phyloP scores from a whole-genome alignment of 2,888 invertebrate genomes.

The Odontomyia ornata region DNA sequence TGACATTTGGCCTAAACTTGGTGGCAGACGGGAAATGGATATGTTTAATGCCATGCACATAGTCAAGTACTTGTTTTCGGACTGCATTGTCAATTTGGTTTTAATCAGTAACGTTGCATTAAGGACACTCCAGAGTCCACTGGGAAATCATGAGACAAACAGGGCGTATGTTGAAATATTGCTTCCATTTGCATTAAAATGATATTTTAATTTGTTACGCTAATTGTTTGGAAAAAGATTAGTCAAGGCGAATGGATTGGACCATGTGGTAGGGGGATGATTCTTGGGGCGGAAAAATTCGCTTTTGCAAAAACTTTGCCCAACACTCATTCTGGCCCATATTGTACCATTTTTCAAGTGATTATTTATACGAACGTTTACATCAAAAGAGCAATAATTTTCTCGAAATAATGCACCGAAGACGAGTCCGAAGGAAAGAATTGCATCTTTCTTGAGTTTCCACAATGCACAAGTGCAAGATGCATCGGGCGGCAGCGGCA shows the following conservation, averaged over 20 bases:
- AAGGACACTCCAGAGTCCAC: slow-evolving; percentile 16
- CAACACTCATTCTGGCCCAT: too few species aligned
- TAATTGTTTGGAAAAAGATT: slow-evolving; percentile 30
- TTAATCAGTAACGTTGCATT: slow-evolving; percentile 40
- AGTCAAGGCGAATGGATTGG: background rate
- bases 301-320: too few species aligned
- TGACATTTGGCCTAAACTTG: slow-evolving; percentile 58
- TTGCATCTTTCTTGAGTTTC: background rate
- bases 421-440: background rate
- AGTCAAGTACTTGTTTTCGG: background rate
- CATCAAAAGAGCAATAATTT: background rate
- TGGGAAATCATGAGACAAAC: slow-evolving; percentile 24
- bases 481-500: background rate
- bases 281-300: too few species aligned
- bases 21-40: slow-evolving; percentile 22
- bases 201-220: slow-evolving; percentile 42
- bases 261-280: background rate
- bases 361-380: background rate
- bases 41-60: background rate
- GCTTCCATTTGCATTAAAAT: slow-evolving; percentile 26
- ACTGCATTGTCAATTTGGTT: slow-evolving; percentile 35
- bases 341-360: too few species aligned
- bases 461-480: background rate
- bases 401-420: background rate
- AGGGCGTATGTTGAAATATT: slow-evolving; percentile 25